Percentiles rank a stretch among this genome's conserved stretches.
Evolutionary conservation across 2,113 vertebrate species (phyloP).

Genomic region (Leucopsar rothschildi): DNA sequence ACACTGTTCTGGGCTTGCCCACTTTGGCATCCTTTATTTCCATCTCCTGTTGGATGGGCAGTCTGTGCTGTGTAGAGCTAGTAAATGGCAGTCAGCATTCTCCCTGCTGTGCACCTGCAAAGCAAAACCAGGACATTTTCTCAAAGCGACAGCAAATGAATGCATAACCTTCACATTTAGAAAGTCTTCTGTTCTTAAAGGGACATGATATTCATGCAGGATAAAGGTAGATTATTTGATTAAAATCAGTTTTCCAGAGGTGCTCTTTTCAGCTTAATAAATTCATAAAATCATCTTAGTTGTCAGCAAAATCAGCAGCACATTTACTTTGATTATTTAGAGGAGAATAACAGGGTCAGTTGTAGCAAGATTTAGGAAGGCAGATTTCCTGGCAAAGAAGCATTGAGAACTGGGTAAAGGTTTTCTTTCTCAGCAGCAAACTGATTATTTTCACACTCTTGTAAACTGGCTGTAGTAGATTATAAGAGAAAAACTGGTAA

Average conservation of each 20-base stretch:
- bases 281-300: neutral
- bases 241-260: neutral
- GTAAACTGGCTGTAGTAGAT: neutral
- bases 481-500: neutral
- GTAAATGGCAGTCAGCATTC: neutral
- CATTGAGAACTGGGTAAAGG: fast-evolving
- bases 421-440: neutral
- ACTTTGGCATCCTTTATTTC: neutral
- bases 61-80: fast-evolving
- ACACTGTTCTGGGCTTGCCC: fast-evolving
- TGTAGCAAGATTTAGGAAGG: neutral
- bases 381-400: neutral
- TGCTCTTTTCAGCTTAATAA: neutral
- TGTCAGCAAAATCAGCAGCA: neutral
- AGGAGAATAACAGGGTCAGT: neutral
- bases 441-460: neutral
- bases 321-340: neutral
- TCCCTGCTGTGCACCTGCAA: neutral
- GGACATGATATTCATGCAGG: neutral
- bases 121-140: neutral
- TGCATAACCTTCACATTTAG: neutral
- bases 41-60: neutral
- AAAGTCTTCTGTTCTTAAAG: neutral
- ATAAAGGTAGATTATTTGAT: neutral
- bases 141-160: neutral